Base-by-base conservation (phyloP, 2,797 vertebrate species). In the Sphenopsis melanotis region DNA sequence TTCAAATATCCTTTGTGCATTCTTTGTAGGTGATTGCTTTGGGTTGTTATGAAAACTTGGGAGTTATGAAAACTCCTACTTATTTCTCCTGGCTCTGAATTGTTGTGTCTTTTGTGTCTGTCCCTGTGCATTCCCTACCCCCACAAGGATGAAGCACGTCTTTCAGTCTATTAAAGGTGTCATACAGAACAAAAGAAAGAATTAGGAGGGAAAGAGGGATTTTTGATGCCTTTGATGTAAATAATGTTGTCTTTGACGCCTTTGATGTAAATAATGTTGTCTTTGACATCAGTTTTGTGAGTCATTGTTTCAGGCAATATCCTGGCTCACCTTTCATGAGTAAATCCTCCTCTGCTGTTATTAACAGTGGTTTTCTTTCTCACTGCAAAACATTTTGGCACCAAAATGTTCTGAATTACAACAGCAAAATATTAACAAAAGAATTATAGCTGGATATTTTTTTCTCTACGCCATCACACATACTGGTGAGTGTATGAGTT, bases 401-500 rank as follows among this genome's bases (percentile, higher is more conserved):
- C 16, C 15, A 52, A 76, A 80, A 27, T 37, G 16, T 63, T 81
- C 32, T 72, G 80, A 83, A 61, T 72, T 79, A 36, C 8, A 76
- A 46, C 15, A 81, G 30, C 11, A 61, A 83, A 83, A 46, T 2
- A 2, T 70, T 87, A 78, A 75, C 37, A 61, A 65, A 92, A 77
- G 23, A 24, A 52, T 20, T 68, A 53, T 60, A 44, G 75, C 8
- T 74, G 29, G 39, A 37, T 81, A 15, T 65, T 77, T 70, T 86
- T 27, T 83, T 69, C 12, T 80, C 26, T 60, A 52, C 9, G 4
- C 0, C 0, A 41, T 66, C 30, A 41, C 14, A 24, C 9, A 8
- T 27, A 34, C 1, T 4, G 3, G 15, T 56, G 11, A 83, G 12
- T 23, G 3, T 20, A 49, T 66, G 65, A 90, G 29, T 75, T 87